Evolutionary conservation across 1,140 invertebrate species (phyloP), one percentile per base, ranked within the genome.

Genomic region (Caenorhabditis inopinata): DNA sequence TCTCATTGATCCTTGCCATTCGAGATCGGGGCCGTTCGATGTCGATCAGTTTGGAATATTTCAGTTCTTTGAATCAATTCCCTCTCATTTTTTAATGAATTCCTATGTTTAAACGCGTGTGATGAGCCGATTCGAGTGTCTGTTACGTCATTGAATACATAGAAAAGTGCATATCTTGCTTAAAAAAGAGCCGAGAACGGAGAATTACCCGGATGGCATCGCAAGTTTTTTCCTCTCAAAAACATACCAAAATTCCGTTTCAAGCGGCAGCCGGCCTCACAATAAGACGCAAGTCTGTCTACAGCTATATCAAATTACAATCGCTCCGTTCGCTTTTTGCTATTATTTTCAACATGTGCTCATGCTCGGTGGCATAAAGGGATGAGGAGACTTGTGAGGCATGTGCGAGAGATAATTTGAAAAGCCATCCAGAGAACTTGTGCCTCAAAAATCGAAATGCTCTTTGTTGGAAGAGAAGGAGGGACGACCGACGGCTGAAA

Each of bases 171-270:
- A 68, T 12, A 7, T 7, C 38, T 7, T 42, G 38, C 38, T 7
- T 14, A 5, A 14, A 42, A 14, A 42, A 5, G n/a, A 3, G 16
- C 11, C 18, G 21, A 21, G 27, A 38, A 23, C 35, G 35, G 21
- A 35, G 29, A 14, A 38, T 68, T 32, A 68, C 27, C 58, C 58
- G 58, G 58, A 68, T 68, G 58, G 58, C 58, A 68, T 68, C 38
- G 38, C 38, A 42, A 7, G 14, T 42, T 42, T 5, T 68, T 25
- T 68, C 38, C 23, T 42, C 21, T 12, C 2, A 35, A 68, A 68
- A 68, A 29, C 25, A 38, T 21, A 38, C 35, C 35, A 68, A 68
- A 29, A 68, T 68, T 68, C 16, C 51, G 7, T 51, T 51, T 42
- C 32, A 58, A 58, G 9, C 12, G 53, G 23, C 16, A 2, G 32